phyloP scores from a whole-genome alignment of 2,113 vertebrate species.

The Mastomys natalensis region DNA sequence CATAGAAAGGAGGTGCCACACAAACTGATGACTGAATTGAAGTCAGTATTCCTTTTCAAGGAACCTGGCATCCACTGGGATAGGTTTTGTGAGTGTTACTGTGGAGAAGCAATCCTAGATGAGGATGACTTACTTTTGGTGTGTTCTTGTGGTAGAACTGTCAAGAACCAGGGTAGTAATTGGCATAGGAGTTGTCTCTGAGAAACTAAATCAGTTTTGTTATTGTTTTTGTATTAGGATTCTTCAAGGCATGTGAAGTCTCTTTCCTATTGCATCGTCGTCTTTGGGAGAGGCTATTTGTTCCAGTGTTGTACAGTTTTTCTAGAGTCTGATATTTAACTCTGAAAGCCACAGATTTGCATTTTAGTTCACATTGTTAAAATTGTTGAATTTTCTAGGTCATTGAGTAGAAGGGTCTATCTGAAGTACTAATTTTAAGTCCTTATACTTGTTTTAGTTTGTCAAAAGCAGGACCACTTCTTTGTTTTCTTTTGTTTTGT shows the following conservation, averaged over 20 bases:
- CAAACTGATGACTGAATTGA: not conserved
- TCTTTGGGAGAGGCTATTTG: not conserved
- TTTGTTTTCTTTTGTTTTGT: no score
- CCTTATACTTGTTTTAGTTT: constrained; percentile 12
- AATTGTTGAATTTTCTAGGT: constrained; percentile 6
- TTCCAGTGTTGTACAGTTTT: not conserved
- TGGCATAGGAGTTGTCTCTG: not conserved
- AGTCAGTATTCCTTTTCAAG: not conserved
- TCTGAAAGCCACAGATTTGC: constrained; percentile 3
- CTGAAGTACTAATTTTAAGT: constrained; percentile 56
- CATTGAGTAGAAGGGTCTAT: constrained; percentile 40
- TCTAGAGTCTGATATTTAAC: not conserved
- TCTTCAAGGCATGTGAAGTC: not conserved
- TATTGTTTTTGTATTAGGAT: not conserved
- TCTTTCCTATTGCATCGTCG: constrained; percentile 23
- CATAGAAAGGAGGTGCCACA: not conserved
- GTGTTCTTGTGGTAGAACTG: constrained; percentile 9
- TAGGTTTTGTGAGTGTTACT: not conserved
- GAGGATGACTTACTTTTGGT: not conserved
- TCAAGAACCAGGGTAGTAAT: not conserved
- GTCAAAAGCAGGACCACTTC: not conserved
- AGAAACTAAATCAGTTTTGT: not conserved
- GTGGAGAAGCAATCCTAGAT: not conserved
- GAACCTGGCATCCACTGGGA: not conserved
- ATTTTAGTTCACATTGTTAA: constrained; percentile 11